Evolutionary conservation across 37 sponge, comb jelly and placozoan genomes (phyloP), one percentile per base, ranked within the genome.

Genomic region (Ianthella basta): DNA sequence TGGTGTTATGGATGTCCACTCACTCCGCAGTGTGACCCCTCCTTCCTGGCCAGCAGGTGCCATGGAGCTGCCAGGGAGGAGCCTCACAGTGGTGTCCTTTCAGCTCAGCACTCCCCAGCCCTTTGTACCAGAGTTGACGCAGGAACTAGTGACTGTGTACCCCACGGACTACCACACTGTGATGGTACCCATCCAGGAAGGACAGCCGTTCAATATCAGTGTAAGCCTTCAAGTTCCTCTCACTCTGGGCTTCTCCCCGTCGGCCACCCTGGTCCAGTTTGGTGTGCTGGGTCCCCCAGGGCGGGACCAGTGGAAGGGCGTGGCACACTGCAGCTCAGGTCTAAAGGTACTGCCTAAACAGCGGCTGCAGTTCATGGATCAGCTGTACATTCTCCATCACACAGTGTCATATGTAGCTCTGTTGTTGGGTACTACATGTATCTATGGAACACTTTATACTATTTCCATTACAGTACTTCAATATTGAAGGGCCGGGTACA

Each of bases 1-100:
- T 40, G 83, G 56, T 2, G 12, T 82, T 23, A 38, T 82, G 67
- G 83, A 82, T n/a, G 67, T 39, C 15, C 65, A 82, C n/a, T 82
- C 83, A 21, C 63, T 82, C 35, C 29, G 70, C 29, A 30, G 1
- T 35, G 34, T 69, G 29, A 32, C 70, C 34, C 35, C 70, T 10
- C 70, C 70, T 1, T 2, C 18, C 35, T 69, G 29, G 18, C 70
- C 70, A 3, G 29, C 33, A 13, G 70, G 34, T 16, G 34, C 33
- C 19, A 35, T 69, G 19, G 70, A 69, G 34, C 70, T 69, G 18
- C 70, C 70, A 1, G 35, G 35, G 8, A 69, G 34, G 34, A 69
- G 70, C 70, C 29, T 69, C 3, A 1, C 34, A 15, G 35, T 69
- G 34, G 70, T 35, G 29, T 27, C 70, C 19, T 69, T 6, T 35